Percentiles rank a stretch among this genome's conserved stretches.
Conservation (phyloP, 2,113 vertebrate genomes). For the Sinocyclocheilus maitianheensis region DNA sequence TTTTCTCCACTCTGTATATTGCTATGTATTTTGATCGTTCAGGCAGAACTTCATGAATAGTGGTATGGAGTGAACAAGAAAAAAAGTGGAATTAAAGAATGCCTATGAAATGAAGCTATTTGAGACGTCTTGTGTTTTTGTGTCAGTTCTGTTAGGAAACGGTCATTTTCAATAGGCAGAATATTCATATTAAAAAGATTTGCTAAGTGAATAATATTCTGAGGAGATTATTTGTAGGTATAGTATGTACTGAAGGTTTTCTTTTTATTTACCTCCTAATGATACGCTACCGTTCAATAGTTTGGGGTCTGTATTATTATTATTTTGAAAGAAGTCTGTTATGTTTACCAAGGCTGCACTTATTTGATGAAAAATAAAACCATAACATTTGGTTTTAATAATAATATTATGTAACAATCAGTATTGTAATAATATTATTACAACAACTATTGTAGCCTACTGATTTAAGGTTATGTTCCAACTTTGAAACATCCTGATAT, state of each 20-base stretch:
- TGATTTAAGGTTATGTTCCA: too few species aligned
- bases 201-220: neutral
- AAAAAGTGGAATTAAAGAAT: conserved; percentile 65
- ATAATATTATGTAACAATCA: too few species aligned
- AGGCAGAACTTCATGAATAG: conserved; percentile 60
- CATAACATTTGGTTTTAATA: too few species aligned
- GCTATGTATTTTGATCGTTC: conserved; percentile 65
- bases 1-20: conserved; percentile 48
- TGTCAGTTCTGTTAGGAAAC: neutral
- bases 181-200: neutral
- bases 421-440: too few species aligned
- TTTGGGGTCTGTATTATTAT: neutral
- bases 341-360: neutral
- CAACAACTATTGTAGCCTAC: too few species aligned
- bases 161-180: neutral
- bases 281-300: neutral
- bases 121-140: neutral
- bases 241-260: neutral
- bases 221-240: neutral
- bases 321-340: neutral
- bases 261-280: neutral
- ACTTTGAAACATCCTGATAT: too few species aligned
- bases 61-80: conserved; percentile 58
- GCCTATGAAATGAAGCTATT: conserved; percentile 50
- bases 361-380: neutral